Conservation (phyloP, 2,888 invertebrate genomes). For the Perizoma flavofasciatum region DNA sequence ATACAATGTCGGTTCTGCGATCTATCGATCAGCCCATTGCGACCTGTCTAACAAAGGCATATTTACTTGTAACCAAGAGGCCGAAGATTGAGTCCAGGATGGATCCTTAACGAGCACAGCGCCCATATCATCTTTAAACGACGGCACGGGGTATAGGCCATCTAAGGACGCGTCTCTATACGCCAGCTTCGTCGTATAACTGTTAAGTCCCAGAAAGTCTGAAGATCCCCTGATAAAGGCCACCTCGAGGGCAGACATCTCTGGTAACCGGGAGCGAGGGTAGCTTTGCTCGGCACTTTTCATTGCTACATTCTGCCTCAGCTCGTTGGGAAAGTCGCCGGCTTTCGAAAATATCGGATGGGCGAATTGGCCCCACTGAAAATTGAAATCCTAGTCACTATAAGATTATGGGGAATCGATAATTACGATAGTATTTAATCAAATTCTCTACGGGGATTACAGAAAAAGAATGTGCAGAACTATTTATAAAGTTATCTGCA, state of each 20-base stretch:
- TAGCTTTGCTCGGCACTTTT: constrained; percentile 84
- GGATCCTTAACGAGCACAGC: constrained; percentile 56
- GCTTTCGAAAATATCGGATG: constrained; percentile 74
- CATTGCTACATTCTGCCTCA: constrained; percentile 80
- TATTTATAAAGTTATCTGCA: too few species aligned
- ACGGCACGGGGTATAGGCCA: constrained; percentile 65
- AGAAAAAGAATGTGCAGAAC: too few species aligned
- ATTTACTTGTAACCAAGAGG: constrained; percentile 62
- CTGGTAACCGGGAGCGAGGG: constrained; percentile 81
- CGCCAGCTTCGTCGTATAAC: constrained; percentile 82
- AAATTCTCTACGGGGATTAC: too few species aligned
- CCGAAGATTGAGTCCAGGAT: constrained; percentile 58
- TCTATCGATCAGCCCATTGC: too few species aligned
- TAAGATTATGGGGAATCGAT: too few species aligned
- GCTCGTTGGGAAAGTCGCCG: constrained; percentile 85
- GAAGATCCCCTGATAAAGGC: constrained; percentile 83
- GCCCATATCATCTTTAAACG: constrained; percentile 66
- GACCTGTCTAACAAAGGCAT: neutral
- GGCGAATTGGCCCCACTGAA: constrained; percentile 74
- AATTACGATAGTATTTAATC: too few species aligned
- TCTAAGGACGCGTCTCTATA: constrained; percentile 63
- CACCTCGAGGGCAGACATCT: constrained; percentile 83
- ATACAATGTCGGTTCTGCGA: too few species aligned
- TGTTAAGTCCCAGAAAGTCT: constrained; percentile 87
- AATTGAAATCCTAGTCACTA: constrained; percentile 19